A percentile compares a stretch with the other conserved stretches of the same genome.
phyloP scores from a whole-genome alignment of 2,888 invertebrate species.

The Frankliniella fusca region DNA sequence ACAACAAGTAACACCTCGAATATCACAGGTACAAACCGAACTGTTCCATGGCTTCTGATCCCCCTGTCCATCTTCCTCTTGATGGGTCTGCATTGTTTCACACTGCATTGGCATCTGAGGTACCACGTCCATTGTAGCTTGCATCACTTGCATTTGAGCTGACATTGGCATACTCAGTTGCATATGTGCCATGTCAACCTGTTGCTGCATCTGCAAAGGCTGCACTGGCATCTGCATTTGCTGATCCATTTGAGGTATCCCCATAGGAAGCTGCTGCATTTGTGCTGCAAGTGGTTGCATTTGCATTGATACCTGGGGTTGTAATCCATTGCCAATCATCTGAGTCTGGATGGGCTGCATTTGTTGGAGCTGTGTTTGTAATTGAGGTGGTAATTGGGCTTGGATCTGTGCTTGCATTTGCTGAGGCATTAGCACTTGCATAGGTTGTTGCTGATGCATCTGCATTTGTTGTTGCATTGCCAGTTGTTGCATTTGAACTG shows the following conservation, averaged over 20 bases:
- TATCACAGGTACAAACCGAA: background rate
- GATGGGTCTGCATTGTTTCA: slow-evolving; percentile 27
- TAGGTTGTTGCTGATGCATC: background rate
- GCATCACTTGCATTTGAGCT: background rate
- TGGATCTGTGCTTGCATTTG: slow-evolving; percentile 45
- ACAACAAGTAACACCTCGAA: no score
- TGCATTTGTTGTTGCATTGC: background rate
- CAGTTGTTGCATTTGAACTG: background rate
- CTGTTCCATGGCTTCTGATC: background rate
- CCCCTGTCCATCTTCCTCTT: slow-evolving; percentile 27
- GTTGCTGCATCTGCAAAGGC: background rate
- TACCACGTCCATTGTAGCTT: background rate
- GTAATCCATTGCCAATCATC: background rate
- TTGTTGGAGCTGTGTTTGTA: slow-evolving; percentile 50
- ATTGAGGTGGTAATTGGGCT: slow-evolving; percentile 53
- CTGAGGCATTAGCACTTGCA: slow-evolving; percentile 3
- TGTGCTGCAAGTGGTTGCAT: background rate
- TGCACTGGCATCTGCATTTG: background rate
- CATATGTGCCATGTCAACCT: background rate
- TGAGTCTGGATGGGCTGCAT: background rate
- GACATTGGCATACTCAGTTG: background rate
- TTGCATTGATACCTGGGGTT: background rate
- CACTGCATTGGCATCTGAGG: slow-evolving; percentile 26
- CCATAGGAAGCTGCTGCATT: background rate
- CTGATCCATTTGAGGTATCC: background rate